Conservation (phyloP, 2,113 vertebrate genomes). For the Tinamus guttatus region DNA sequence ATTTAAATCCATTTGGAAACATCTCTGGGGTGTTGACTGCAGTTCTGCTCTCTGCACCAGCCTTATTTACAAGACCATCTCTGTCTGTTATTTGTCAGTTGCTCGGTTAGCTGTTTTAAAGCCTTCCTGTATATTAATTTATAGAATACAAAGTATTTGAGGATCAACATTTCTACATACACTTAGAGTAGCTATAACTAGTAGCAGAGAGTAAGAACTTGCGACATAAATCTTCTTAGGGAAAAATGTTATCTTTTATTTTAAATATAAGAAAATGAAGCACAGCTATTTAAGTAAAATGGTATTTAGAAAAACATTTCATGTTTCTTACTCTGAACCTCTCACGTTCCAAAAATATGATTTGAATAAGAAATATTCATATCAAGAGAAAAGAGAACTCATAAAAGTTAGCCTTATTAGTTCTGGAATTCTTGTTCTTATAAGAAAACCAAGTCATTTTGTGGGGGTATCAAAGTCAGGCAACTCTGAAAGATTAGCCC, state of each 20-base stretch:
- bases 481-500: background rate
- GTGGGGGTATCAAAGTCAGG: background rate
- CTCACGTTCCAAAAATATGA: background rate
- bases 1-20: background rate
- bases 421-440: background rate
- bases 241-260: background rate
- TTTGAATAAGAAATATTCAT: constrained; percentile 1
- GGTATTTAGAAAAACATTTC: constrained; percentile 10
- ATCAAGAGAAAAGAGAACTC: background rate
- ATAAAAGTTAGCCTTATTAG: background rate
- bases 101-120: background rate
- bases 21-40: background rate
- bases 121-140: background rate
- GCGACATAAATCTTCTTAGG: background rate
- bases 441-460: background rate
- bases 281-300: background rate
- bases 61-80: background rate
- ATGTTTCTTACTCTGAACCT: background rate
- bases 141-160: background rate
- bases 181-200: background rate
- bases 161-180: background rate
- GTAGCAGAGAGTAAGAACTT: background rate
- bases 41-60: background rate
- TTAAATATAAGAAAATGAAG: background rate
- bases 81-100: background rate